Conservation (phyloP, 2,113 vertebrate species). For the Neoarius graeffei region DNA sequence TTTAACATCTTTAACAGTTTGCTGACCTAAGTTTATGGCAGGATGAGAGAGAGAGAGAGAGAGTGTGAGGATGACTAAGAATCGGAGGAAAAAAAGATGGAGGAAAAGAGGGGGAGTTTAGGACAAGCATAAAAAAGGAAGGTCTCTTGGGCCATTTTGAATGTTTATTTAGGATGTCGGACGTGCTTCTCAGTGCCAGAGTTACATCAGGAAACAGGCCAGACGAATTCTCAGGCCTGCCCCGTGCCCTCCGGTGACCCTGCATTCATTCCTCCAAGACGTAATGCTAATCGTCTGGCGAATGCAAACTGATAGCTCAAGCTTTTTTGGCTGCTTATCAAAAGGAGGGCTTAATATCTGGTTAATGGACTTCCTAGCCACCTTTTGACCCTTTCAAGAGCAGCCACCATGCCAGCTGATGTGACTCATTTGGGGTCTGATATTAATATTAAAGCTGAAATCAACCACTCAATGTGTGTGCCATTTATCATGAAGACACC, state of each 20-base stretch:
- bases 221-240: constrained; percentile 72
- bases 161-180: constrained; percentile 74
- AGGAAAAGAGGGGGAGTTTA: not conserved
- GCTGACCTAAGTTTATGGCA: constrained; percentile 68
- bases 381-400: constrained; percentile 54
- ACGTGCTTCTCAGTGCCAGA: constrained; percentile 63
- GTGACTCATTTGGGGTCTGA: constrained; percentile 61
- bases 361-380: constrained; percentile 79
- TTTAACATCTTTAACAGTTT: constrained; percentile 50
- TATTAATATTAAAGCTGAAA: constrained; percentile 38
- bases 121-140: constrained; percentile 59
- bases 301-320: constrained; percentile 70
- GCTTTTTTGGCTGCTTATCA: constrained; percentile 76
- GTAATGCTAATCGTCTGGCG: constrained; percentile 65
- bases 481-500: constrained; percentile 4
- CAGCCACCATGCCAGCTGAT: constrained; percentile 58
- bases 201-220: constrained; percentile 76
- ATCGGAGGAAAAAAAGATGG: not conserved
- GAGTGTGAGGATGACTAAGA: constrained; percentile 1
- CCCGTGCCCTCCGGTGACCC: constrained; percentile 75
- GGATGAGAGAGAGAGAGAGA: not conserved
- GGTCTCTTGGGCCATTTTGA: constrained; percentile 64
- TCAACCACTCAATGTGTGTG: constrained; percentile 1
- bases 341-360: constrained; percentile 78
- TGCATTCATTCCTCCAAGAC: constrained; percentile 68